Conservation (phyloP, 2,113 vertebrate species). For the Muntiacus muntjak region DNA sequence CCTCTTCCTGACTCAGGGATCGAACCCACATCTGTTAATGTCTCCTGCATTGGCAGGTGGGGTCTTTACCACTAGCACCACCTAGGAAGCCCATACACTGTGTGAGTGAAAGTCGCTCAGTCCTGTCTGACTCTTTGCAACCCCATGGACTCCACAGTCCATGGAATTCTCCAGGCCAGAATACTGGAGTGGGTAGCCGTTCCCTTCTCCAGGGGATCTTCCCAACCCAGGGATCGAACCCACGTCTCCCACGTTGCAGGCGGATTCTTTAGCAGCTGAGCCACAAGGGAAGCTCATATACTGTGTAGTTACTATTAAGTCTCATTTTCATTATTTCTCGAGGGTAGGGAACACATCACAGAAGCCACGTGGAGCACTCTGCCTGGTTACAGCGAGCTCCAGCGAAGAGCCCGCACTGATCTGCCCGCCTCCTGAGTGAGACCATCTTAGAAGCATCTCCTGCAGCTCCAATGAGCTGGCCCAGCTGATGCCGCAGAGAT, state of each 20-base stretch:
- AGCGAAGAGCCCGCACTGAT: rapidly evolving
- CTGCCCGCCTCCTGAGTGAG: background rate
- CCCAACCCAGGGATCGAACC: background rate
- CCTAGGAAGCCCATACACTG: background rate
- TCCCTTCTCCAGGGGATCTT: background rate
- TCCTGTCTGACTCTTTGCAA: background rate
- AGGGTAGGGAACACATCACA: background rate
- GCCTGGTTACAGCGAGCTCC: background rate
- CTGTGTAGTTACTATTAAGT: background rate
- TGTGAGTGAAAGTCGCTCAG: background rate
- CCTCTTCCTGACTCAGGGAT: background rate
- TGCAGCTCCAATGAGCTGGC: rapidly evolving
- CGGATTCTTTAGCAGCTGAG: background rate
- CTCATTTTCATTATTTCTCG: background rate
- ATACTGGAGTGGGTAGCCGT: background rate
- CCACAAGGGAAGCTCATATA: background rate
- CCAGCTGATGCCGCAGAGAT: rapidly evolving
- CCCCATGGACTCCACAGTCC: background rate
- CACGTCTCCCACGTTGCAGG: background rate
- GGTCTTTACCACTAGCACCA: background rate
- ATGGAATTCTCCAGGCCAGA: background rate
- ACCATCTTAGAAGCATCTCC: background rate
- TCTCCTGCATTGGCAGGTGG: background rate
- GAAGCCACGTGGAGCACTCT: background rate
- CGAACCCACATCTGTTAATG: background rate